These are phyloP conservation scores for Psylliodes chrysocephalus DNA, from an alignment of 2,888 invertebrate genomes.

Conservation along the genomic window DNA sequence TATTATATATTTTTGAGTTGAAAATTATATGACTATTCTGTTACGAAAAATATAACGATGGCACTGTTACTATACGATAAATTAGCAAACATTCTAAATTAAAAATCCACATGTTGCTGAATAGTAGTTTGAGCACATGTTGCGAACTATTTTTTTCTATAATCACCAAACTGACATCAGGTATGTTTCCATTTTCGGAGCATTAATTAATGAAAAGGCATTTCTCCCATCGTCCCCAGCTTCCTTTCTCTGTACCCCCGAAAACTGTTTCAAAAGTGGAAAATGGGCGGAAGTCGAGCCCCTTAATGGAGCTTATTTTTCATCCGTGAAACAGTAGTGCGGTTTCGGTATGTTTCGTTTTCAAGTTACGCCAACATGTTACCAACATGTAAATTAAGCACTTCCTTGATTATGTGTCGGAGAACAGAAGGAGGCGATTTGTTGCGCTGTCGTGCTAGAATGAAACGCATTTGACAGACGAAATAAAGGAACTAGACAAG, in stretches of 20 bases:
- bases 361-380: slow-evolving; percentile 26
- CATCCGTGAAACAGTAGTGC: slow-evolving; percentile 24
- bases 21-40: too few species aligned
- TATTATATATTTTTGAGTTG: too few species aligned
- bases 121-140: too few species aligned
- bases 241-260: slow-evolving; percentile 1
- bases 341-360: slow-evolving; percentile 28
- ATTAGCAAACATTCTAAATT: too few species aligned
- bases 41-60: too few species aligned
- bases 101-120: too few species aligned
- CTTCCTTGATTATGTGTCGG: slow-evolving; percentile 39
- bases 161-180: too few species aligned
- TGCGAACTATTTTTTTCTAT: too few species aligned
- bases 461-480: slow-evolving; percentile 1
- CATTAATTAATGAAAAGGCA: slow-evolving; percentile 33
- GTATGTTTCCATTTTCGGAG: too few species aligned
- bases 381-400: slow-evolving; percentile 41
- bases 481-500: neutral
- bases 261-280: slow-evolving; percentile 23
- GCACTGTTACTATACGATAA: too few species aligned
- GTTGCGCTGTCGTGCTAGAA: slow-evolving; percentile 23
- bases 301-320: slow-evolving; percentile 42
- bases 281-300: slow-evolving; percentile 24
- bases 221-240: slow-evolving; percentile 16
- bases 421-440: slow-evolving; percentile 37